A percentile compares a stretch with the other conserved stretches of the same genome.
phyloP scores from a whole-genome alignment of 2,888 invertebrate species.

The Drosophila vallismaia region DNA sequence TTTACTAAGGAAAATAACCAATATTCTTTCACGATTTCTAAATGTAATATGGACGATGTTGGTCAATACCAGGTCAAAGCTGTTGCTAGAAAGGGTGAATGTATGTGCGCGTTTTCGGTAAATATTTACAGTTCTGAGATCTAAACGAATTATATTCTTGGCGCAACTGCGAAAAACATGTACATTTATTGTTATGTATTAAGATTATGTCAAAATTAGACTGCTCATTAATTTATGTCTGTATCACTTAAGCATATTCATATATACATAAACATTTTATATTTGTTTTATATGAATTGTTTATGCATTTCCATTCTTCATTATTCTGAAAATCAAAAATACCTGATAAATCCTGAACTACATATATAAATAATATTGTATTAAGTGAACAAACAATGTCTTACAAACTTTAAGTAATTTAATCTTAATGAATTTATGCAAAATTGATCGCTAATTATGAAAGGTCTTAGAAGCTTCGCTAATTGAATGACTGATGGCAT shows the following conservation, averaged over 20 bases:
- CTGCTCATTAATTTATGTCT: conserved; percentile 54
- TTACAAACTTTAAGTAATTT: conserved; percentile 17
- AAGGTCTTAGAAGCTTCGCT: conserved; percentile 3
- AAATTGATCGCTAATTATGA: conserved; percentile 1
- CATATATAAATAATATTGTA: conserved; percentile 22
- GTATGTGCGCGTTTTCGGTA: conserved; percentile 93
- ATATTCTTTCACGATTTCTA: conserved; percentile 91
- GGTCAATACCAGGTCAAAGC: conserved; percentile 95
- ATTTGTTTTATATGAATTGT: conserved; percentile 30
- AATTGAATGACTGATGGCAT: conserved; percentile 53
- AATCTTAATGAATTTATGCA: conserved; percentile 7
- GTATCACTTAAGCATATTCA: conserved; percentile 30
- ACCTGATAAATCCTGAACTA: conserved; percentile 17
- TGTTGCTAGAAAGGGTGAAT: conserved; percentile 93
- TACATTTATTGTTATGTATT: conserved; percentile 9
- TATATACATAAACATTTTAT: conserved; percentile 42
- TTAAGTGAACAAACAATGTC: conserved; percentile 9
- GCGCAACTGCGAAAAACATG: conserved; percentile 6
- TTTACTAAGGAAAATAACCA: conserved; percentile 92
- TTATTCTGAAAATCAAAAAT: conserved; percentile 7
- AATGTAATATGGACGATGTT: conserved; percentile 89
- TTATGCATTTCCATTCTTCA: conserved; percentile 34
- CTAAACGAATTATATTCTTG: conserved; percentile 25
- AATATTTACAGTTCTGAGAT: conserved; percentile 86
- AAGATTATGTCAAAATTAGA: conserved; percentile 53